Conservation (phyloP, 64 coral and sea anemone genomes). For the Catalaphyllia jardinei region DNA sequence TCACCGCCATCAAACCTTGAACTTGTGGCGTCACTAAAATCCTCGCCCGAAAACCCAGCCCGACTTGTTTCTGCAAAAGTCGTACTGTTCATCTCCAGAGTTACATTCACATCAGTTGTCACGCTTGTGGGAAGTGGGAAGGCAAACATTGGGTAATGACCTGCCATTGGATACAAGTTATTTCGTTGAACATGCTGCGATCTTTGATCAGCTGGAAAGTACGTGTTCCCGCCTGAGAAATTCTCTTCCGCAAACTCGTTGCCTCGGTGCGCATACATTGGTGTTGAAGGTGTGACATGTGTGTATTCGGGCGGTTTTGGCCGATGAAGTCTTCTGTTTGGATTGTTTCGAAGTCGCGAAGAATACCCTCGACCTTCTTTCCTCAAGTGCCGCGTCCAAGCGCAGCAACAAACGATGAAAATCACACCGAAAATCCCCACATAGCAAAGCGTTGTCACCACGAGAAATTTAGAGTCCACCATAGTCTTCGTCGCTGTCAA, state of each 20-base stretch:
- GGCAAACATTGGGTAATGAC: constrained; percentile 11
- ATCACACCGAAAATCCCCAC: constrained; percentile 72
- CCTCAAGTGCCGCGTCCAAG: constrained; percentile 71
- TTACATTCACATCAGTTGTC: constrained; percentile 53
- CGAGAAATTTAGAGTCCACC: constrained; percentile 77
- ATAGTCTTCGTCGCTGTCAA: constrained; percentile 4
- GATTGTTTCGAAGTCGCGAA: constrained; percentile 28
- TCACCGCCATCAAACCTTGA: constrained; percentile 50
- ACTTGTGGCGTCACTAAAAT: constrained; percentile 77
- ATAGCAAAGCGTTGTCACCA: constrained; percentile 86
- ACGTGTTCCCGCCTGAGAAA: not conserved
- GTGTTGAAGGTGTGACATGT: not conserved
- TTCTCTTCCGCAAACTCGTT: constrained; percentile 6
- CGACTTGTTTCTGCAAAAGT: constrained; percentile 63
- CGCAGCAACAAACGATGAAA: constrained; percentile 87
- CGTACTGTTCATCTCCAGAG: constrained; percentile 48
- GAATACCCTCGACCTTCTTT: constrained; percentile 35
- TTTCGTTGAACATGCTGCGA: not conserved
- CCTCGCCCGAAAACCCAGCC: constrained; percentile 56
- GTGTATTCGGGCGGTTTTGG: constrained; percentile 21
- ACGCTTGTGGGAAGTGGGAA: constrained; percentile 54
- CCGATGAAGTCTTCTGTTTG: constrained; percentile 31
- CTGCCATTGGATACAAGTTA: constrained; percentile 19
- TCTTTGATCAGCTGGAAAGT: not conserved
- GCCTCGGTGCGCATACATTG: not conserved